A percentile compares a stretch with the other conserved stretches of the same genome.
phyloP scores from a whole-genome alignment of 2,888 invertebrate species.

The Beris chalybata region DNA sequence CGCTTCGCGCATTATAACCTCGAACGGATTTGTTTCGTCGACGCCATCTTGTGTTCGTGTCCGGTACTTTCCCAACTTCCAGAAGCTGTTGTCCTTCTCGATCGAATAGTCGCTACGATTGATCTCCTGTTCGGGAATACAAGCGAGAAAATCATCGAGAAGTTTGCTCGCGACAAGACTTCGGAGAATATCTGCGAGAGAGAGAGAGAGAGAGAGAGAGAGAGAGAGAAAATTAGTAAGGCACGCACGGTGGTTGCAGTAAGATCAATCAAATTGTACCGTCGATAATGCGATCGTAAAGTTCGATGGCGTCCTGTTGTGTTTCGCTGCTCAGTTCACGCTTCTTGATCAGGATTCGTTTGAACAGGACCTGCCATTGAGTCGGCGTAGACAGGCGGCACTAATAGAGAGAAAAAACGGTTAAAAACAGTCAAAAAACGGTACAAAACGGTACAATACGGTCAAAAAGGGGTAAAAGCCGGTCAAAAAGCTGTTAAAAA shows the following conservation, averaged over 20 bases:
- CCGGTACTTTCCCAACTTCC: not conserved
- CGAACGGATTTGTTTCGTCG: slow-evolving; percentile 54
- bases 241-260: not conserved
- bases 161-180: slow-evolving; percentile 50
- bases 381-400: slow-evolving; percentile 52
- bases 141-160: slow-evolving; percentile 53
- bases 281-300: slow-evolving; percentile 33
- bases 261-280: slow-evolving; percentile 22
- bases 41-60: slow-evolving; percentile 47
- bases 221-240: not conserved
- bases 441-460: too few species aligned
- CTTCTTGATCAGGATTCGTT: slow-evolving; percentile 51
- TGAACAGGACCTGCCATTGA: slow-evolving; percentile 53
- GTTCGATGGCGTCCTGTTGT: slow-evolving; percentile 37
- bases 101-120: slow-evolving; percentile 44
- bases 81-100: slow-evolving; percentile 14
- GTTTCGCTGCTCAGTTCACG: slow-evolving; percentile 46
- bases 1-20: slow-evolving; percentile 52
- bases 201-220: not conserved
- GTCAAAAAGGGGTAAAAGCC: too few species aligned
- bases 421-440: too few species aligned
- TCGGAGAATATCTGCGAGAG: slow-evolving; percentile 49
- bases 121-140: slow-evolving; percentile 52
- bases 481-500: too few species aligned
- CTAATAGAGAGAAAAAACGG: slow-evolving; percentile 39